Evolutionary conservation across 2,888 invertebrate species (phyloP), one percentile per base, ranked within the genome.

Genomic region (Sarcophaga subvicina): DNA sequence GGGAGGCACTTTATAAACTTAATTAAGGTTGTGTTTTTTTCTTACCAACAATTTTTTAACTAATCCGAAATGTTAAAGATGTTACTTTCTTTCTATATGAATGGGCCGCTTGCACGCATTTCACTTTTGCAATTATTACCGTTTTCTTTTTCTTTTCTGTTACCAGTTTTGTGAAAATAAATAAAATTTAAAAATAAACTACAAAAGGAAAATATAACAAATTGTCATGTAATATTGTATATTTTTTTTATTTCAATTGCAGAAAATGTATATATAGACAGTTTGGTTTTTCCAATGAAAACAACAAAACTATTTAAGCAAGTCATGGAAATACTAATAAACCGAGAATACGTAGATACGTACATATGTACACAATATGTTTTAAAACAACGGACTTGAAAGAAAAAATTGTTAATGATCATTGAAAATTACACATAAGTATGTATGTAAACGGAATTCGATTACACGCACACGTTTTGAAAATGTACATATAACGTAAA

Each of bases 31-130:
- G 37, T 37, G 17, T 54, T 17, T 54, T 62, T 47, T 27, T 64
- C 82, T 82, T 82, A 82, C 82, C 82, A 60, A 81, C 60, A 66
- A 70, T 45, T 66, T 3, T 70, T 70, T 76, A 27, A 77, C 59
- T 77, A 64, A 70, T 77, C 71, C 59, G 66, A 20, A 25, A 54
- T 22, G 4, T 63, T 69, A 1, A 45, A 37, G 37, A 37, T 37
- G 25, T 17, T 54, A 6, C 20, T 70, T 64, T 63, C 49, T 76
- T 76, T 45, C 20, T 64, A 63, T 64, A 69, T 77, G 27, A 64
- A 82, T 45, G 22, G 63, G 66, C 77, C 71, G 66, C 71, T 47
- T 77, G 60, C 45, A 71, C 3, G 27, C 25, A 77, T 77, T 59
- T 27, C 59, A 11, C 49, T n/a, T 59, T 62, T 17, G 27, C 14